Evolutionary conservation across 2,113 vertebrate genomes (phyloP).

Genomic region (Microcebus tavaratra): DNA sequence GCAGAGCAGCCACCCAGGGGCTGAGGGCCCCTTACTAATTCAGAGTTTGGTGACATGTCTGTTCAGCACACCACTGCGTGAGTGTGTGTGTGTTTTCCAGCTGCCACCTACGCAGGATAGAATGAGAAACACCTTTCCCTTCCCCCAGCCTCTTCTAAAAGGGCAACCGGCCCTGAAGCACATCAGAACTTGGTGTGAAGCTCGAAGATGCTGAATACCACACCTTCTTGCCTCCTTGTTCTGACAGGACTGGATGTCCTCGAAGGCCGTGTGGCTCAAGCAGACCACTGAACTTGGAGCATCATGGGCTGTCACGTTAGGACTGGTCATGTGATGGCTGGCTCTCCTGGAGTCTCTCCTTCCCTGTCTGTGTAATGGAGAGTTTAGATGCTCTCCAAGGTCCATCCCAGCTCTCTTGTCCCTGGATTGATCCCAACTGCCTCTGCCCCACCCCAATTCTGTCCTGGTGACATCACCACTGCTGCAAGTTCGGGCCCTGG

Average conservation of each 20-base stretch:
- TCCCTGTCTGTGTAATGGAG: neutral
- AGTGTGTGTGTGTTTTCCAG: neutral
- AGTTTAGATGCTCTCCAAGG: neutral
- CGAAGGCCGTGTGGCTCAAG: neutral
- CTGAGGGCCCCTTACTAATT: neutral
- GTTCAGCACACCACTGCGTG: neutral
- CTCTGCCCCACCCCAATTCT: constrained; percentile 35
- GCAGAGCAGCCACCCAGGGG: neutral
- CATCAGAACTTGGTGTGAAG: neutral
- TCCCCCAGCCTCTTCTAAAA: neutral
- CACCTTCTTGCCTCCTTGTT: neutral
- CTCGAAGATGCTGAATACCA: neutral
- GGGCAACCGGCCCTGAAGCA: neutral
- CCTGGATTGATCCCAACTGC: neutral
- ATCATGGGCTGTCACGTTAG: neutral
- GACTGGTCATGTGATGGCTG: neutral
- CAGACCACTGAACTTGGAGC: neutral
- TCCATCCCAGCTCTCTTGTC: neutral
- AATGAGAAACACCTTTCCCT: neutral
- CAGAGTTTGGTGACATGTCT: neutral
- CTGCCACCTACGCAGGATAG: neutral
- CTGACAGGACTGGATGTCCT: neutral
- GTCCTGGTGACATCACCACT: neutral
- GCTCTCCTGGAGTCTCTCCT: neutral
- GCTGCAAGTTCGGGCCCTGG: neutral